Conservation (phyloP, 2,888 invertebrate species). For the Neria commutata region DNA sequence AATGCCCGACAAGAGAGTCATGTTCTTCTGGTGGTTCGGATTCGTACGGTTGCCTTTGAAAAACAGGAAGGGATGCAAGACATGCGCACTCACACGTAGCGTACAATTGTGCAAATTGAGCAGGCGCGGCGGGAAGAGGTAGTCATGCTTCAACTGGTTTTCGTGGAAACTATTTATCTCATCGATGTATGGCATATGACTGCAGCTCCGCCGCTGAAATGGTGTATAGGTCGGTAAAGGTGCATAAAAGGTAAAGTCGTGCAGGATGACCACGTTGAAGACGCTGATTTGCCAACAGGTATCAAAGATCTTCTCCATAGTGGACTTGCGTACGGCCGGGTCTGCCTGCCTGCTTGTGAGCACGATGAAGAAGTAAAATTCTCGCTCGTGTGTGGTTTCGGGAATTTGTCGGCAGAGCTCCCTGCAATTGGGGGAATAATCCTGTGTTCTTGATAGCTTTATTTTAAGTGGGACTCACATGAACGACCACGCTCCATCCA, state of each 20-base stretch:
- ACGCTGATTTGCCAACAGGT: constrained; percentile 37
- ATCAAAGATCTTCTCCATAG: constrained; percentile 37
- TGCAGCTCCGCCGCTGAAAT: constrained; percentile 28
- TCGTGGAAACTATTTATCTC: constrained; percentile 37
- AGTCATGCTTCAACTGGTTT: constrained; percentile 19
- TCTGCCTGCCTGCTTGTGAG: constrained; percentile 27
- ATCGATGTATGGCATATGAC: constrained; percentile 22
- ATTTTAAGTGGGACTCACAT: constrained; percentile 34
- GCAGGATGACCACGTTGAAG: constrained; percentile 45
- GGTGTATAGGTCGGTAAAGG: constrained; percentile 31
- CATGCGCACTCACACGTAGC: constrained; percentile 41
- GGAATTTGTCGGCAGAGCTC: constrained; percentile 34
- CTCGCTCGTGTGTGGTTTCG: constrained; percentile 35
- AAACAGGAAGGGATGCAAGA: constrained; percentile 37
- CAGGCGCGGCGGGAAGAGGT: constrained; percentile 40
- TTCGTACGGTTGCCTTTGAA: constrained; percentile 42
- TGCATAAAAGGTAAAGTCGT: constrained; percentile 33
- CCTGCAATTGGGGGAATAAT: constrained; percentile 21
- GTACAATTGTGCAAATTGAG: constrained; percentile 40
- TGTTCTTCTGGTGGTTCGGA: constrained; percentile 28
- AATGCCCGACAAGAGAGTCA: constrained; percentile 42
- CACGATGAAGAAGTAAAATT: constrained; percentile 46
- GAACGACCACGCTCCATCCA: constrained; percentile 41
- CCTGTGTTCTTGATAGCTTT: background rate
- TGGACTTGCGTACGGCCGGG: background rate